phyloP scores from a whole-genome alignment of 2,113 vertebrate genomes.

The Capreolus pygargus region DNA sequence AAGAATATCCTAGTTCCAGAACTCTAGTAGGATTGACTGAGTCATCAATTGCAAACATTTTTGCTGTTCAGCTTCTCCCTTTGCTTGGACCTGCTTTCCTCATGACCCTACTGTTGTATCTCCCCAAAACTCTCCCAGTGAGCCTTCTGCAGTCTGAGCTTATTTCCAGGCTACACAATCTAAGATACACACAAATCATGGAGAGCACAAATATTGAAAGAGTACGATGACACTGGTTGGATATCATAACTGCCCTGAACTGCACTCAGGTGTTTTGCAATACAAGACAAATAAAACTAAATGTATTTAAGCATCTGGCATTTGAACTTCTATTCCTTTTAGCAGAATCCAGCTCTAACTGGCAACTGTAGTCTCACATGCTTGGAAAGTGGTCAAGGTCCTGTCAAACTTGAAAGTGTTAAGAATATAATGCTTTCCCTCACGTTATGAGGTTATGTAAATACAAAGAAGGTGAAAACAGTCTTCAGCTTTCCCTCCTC shows the following conservation, averaged over 20 bases:
- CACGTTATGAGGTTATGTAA: not conserved
- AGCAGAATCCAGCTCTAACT: not conserved
- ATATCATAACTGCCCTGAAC: not conserved
- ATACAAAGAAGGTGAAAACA: not conserved
- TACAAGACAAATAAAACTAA: not conserved
- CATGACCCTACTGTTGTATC: not conserved
- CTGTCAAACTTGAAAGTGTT: not conserved
- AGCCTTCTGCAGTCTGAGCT: not conserved
- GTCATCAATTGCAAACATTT: not conserved
- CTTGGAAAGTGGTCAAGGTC: not conserved
- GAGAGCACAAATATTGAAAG: not conserved
- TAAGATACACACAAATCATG: not conserved
- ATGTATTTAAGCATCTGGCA: not conserved
- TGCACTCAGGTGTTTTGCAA: not conserved
- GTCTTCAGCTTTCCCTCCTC: not conserved
- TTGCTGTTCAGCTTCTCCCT: not conserved
- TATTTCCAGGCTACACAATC: not conserved
- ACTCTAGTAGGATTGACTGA: not conserved
- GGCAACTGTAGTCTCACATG: not conserved
- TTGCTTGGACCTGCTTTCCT: not conserved
- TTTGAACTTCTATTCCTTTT: not conserved
- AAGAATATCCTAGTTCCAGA: not conserved
- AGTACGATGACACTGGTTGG: not conserved
- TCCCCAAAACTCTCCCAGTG: not conserved
- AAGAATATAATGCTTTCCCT: not conserved